Percentiles rank a stretch among this genome's conserved stretches.
phyloP scores from a whole-genome alignment of 1,140 invertebrate species.

The Ceratosolen solmsi region DNA sequence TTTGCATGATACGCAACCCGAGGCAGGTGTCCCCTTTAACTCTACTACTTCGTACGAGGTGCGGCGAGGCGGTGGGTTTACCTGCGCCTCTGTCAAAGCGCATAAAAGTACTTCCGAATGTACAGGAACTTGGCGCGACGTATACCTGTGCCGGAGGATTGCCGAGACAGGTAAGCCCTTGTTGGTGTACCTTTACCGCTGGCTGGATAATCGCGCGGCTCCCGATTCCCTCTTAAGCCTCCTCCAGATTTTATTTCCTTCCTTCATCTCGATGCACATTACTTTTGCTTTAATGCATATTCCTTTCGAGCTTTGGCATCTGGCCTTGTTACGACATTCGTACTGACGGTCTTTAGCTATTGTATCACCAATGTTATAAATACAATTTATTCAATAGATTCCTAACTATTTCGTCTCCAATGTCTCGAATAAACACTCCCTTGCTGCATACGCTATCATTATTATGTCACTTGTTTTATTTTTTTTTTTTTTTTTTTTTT shows the following conservation, averaged over 20 bases:
- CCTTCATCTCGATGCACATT: background rate
- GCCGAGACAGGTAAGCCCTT: background rate
- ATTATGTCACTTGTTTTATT: no score
- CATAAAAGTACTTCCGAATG: conserved; percentile 40
- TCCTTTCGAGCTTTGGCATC: no score
- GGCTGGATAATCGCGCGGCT: background rate
- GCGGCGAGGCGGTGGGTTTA: background rate
- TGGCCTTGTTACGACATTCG: no score
- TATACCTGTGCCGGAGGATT: background rate
- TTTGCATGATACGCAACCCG: conserved; percentile 45
- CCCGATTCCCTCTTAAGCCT: background rate
- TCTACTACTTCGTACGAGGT: conserved; percentile 33
- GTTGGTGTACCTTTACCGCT: background rate
- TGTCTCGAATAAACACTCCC: no score
- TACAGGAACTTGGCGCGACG: background rate
- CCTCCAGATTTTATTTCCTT: background rate
- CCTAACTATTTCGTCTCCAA: no score
- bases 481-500: no score
- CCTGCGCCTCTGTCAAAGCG: conserved; percentile 26
- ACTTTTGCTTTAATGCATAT: no score
- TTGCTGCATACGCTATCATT: no score
- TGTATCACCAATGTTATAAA: no score
- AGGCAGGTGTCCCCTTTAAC: conserved; percentile 27
- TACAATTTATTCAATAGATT: no score
- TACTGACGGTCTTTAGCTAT: no score